These are phyloP conservation scores for Cyprinodon variegatus DNA, from an alignment of 2,113 vertebrate genomes.

Conservation along the genomic window DNA sequence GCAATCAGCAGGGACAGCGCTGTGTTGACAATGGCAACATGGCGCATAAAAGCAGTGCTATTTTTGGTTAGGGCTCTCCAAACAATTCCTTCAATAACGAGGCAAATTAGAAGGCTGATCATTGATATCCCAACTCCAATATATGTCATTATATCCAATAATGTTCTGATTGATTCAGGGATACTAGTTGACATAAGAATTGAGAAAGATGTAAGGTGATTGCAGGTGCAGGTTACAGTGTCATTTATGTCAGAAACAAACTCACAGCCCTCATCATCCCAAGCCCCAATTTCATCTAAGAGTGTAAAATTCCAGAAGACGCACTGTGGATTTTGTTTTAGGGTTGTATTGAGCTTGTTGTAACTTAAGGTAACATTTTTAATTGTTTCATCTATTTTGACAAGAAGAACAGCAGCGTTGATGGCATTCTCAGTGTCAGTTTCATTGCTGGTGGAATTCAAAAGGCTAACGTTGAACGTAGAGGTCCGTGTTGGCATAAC, in stretches of 20 bases:
- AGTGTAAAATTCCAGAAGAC: conserved; percentile 83
- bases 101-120: conserved; percentile 82
- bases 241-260: conserved; percentile 8
- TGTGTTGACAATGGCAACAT: conserved; percentile 86
- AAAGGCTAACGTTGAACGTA: not conserved
- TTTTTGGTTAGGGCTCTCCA: conserved; percentile 83
- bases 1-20: conserved; percentile 82
- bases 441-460: conserved; percentile 63
- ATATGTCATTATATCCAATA: conserved; percentile 72
- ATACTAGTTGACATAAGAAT: conserved; percentile 82
- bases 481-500: conserved; percentile 70
- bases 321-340: conserved; percentile 68
- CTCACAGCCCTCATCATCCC: conserved; percentile 77
- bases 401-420: conserved; percentile 81
- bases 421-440: conserved; percentile 50
- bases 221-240: conserved; percentile 77
- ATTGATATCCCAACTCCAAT: conserved; percentile 85
- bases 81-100: conserved; percentile 79
- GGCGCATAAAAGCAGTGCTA: conserved; percentile 85
- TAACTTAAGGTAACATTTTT: conserved; percentile 75
- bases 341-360: conserved; percentile 68
- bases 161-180: rapidly evolving
- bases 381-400: conserved; percentile 68
- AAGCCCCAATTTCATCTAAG: conserved; percentile 51
- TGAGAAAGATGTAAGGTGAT: conserved; percentile 86